Evolutionary conservation across 2,797 vertebrate species (phyloP).

Genomic region (Onychomys torridus): DNA sequence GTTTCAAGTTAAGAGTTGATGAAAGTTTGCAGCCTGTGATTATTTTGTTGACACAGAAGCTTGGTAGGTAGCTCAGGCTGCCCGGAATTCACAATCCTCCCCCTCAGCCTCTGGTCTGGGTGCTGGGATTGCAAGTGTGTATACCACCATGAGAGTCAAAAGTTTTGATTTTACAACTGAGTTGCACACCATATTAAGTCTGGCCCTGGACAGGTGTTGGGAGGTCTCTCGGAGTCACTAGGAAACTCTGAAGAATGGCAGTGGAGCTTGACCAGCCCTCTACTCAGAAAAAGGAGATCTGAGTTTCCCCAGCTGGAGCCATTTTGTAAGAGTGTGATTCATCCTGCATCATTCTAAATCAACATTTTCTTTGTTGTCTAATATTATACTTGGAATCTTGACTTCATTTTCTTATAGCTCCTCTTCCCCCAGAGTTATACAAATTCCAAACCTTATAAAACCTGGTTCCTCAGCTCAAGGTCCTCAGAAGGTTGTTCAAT

Average conservation of each 20-base stretch:
- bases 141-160: background rate
- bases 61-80: background rate
- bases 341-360: background rate
- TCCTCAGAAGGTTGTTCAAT: background rate
- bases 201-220: background rate
- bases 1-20: background rate
- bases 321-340: background rate
- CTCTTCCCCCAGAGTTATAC: background rate
- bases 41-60: background rate
- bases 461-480: background rate
- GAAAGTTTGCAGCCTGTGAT: background rate
- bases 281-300: background rate
- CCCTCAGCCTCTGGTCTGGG: background rate
- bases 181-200: background rate
- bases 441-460: background rate
- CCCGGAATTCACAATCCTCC: background rate
- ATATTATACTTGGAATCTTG: background rate
- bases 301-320: background rate
- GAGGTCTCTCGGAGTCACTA: background rate
- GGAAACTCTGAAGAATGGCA: background rate
- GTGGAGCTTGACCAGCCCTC: fast-evolving
- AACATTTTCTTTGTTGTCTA: constrained; percentile 36
- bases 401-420: background rate
- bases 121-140: background rate
- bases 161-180: background rate